phyloP scores from a whole-genome alignment of 2,113 vertebrate species.

The Silurus asotus region DNA sequence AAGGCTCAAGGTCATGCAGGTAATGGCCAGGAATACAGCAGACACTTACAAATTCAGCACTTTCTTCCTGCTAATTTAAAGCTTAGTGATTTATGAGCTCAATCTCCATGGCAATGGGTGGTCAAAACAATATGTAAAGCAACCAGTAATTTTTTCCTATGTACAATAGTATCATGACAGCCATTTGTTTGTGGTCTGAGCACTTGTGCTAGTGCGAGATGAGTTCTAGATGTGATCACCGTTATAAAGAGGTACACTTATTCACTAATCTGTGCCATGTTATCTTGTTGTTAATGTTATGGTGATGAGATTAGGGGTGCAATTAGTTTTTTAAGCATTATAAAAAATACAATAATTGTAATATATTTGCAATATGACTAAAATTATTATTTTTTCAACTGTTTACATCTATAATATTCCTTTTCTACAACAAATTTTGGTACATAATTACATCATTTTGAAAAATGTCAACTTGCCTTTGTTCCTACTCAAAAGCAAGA shows the following conservation, averaged over 20 bases:
- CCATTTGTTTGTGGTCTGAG: neutral
- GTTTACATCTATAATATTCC: neutral
- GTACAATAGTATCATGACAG: neutral
- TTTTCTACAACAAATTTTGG: neutral
- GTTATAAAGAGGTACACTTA: neutral
- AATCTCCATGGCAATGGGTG: constrained; percentile 59
- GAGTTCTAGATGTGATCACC: neutral
- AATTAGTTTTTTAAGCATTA: neutral
- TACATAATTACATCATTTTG: neutral
- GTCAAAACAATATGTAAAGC: constrained; percentile 21
- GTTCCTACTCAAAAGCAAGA: neutral
- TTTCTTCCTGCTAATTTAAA: constrained; percentile 29
- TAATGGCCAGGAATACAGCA: neutral
- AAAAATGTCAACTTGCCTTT: neutral
- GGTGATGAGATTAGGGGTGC: neutral
- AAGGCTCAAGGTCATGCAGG: constrained; percentile 11
- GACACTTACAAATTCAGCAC: neutral
- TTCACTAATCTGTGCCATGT: neutral
- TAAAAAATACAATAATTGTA: neutral
- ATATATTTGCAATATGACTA: neutral
- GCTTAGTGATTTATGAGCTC: constrained; percentile 57
- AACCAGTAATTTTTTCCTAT: neutral
- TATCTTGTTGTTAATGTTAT: neutral
- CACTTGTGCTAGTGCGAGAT: neutral
- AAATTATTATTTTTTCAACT: neutral